A percentile compares a stretch with the other conserved stretches of the same genome.
These are phyloP conservation scores for Eurytemora carolleeae DNA, from an alignment of 1,140 invertebrate genomes.

Conservation along the genomic window DNA sequence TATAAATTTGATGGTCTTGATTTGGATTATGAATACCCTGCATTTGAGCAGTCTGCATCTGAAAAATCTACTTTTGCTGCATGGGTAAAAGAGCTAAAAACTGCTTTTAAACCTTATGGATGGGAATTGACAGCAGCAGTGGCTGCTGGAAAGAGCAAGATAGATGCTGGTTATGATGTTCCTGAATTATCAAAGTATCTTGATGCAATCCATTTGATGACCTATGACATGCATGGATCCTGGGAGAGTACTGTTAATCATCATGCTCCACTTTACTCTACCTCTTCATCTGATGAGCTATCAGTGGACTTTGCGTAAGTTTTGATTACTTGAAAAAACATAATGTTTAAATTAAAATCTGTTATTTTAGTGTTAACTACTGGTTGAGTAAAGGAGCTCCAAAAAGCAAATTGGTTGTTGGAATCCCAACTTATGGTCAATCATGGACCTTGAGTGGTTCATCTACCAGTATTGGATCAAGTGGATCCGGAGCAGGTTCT, in stretches of 20 bases:
- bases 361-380: conserved; percentile 72
- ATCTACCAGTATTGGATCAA: not conserved
- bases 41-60: not conserved
- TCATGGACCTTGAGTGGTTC: conserved; percentile 44
- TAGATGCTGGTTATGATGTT: conserved; percentile 21
- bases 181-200: conserved; percentile 15
- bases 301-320: not conserved
- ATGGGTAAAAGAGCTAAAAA: conserved; percentile 30
- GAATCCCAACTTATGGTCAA: conserved; percentile 81
- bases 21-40: conserved; percentile 2
- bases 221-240: conserved; percentile 27
- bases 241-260: conserved; percentile 22
- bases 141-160: conserved; percentile 30
- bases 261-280: not conserved
- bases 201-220: conserved; percentile 25
- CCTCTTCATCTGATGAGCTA: not conserved
- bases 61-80: conserved; percentile 4
- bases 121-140: conserved; percentile 39
- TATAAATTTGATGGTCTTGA: conserved; percentile 28
- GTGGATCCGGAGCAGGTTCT: not conserved
- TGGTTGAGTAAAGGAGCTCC: conserved; percentile 63
- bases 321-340: conserved; percentile 3
- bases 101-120: conserved; percentile 32
- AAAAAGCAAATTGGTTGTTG: conserved; percentile 61
- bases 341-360: conserved; percentile 15